Base-by-base conservation (phyloP, 1,140 invertebrate genomes). In the Liolophura sinensis region DNA sequence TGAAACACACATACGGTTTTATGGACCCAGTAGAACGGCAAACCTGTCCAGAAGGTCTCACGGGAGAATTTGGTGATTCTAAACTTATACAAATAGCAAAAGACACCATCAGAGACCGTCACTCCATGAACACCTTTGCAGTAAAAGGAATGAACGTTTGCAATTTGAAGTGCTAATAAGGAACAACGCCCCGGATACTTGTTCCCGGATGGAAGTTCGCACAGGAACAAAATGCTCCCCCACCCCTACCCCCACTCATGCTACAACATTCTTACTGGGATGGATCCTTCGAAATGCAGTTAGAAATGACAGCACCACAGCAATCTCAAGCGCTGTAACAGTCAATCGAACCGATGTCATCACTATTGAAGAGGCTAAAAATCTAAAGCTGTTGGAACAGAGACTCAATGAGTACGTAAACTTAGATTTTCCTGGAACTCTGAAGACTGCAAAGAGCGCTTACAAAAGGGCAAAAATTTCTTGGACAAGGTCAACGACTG, bases 361-460 rank as follows among this genome's bases (percentile, higher is more conserved):
- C 20, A 15, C n/a, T 15, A 59, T 22, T 59, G 31, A 22, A 59
- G 57, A 22, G 31, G 40, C 24, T 25, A 11, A 14, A n/a, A 31
- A 7, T 31, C 25, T n/a, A 27, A 59, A 27, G 18, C 15, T 6
- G 15, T 15, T 60, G 1, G 59, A 60, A 9, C 22, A 5, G 16
- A 18, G 31, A 47, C 27, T 60, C 18, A 40, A 46, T 24, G 18
- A 46, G 3, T 40, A 3, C 22, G 40, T 60, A 14, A 60, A 60
- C 4, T 18, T 60, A 22, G 31, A 60, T 40, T 60, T 60, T 46
- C 59, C 59, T 9, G 59, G 40, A 46, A 27, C 27, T 46, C 20
- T 22, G 15, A 60, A 4, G 40, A 40, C 24, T 18, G 40, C 7
- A 22, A 40, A 16, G 15, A 60, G 20, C 47, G 11, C 22, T 60